phyloP scores from a whole-genome alignment of 2,797 vertebrate species.

The Vespertilio murinus region DNA sequence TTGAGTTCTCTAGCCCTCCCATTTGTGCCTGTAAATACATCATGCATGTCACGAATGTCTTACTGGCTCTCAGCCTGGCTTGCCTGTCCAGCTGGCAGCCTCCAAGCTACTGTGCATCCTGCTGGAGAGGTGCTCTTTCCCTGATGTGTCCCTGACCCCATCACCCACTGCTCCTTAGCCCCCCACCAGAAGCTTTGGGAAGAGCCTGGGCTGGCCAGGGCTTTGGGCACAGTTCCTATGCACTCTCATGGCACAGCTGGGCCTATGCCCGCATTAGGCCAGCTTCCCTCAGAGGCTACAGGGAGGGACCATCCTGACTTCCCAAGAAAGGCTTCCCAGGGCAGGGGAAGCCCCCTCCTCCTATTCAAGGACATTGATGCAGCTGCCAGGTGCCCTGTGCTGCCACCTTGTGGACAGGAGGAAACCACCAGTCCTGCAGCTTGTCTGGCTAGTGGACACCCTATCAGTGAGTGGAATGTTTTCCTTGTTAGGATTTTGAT shows the following conservation, averaged over 20 bases:
- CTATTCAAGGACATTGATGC: too few species aligned
- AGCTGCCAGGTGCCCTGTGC: accelerated
- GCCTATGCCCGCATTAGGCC: neutral
- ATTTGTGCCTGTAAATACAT: neutral
- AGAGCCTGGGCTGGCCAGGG: neutral
- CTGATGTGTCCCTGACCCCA: neutral
- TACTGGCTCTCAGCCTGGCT: neutral
- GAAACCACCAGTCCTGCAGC: neutral
- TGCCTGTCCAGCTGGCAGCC: neutral
- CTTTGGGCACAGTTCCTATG: neutral
- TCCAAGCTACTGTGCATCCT: neutral
- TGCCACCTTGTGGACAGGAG: neutral
- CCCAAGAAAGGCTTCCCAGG: neutral
- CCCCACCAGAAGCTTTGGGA: neutral
- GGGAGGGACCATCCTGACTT: too few species aligned
- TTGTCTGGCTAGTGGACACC: neutral
- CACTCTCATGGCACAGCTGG: neutral
- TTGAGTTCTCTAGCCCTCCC: neutral
- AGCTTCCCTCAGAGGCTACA: neutral
- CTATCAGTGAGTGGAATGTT: too few species aligned
- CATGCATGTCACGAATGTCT: neutral
- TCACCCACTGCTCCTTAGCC: too few species aligned
- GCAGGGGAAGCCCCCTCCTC: neutral
- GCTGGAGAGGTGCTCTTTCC: neutral
- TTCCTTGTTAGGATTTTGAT: neutral